A percentile compares a stretch with the other conserved stretches of the same genome.
Conservation (phyloP, 2,888 invertebrate species). For the Tipula confusa region DNA sequence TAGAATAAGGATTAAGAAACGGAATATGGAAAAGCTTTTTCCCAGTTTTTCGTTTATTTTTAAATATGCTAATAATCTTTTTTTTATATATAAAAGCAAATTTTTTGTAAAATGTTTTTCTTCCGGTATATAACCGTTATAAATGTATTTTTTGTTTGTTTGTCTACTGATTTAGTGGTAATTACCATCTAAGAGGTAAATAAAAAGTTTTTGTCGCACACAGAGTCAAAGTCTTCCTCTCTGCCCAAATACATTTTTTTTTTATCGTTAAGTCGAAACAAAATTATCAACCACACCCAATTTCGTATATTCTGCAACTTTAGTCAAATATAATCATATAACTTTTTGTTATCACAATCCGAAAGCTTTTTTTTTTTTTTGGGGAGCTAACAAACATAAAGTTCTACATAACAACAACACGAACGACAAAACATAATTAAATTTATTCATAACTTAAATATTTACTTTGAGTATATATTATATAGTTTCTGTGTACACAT, state of each 20-base stretch:
- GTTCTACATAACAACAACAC: background rate
- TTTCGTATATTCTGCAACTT: background rate
- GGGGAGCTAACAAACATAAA: background rate
- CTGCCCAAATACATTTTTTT: background rate
- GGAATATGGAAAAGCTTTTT: background rate
- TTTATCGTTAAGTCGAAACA: background rate
- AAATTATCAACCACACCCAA: background rate
- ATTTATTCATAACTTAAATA: slow-evolving; percentile 17
- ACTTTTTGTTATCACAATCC: background rate
- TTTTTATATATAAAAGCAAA: background rate
- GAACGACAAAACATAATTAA: background rate
- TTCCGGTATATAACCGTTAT: background rate
- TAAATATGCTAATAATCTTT: slow-evolving; percentile 21
- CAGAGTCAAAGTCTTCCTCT: background rate
- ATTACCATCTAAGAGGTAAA: background rate
- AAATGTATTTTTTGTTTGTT: background rate
- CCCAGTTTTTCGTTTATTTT: background rate
- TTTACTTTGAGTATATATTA: background rate
- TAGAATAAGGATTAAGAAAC: slow-evolving; percentile 17
- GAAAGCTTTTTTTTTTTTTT: background rate
- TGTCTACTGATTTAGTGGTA: background rate
- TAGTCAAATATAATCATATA: background rate
- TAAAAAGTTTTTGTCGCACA: background rate
- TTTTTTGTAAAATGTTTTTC: background rate
- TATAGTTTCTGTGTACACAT: background rate